These are phyloP conservation scores for Neodiprion pinetum DNA, from an alignment of 1,140 invertebrate species.

Conservation along the genomic window DNA sequence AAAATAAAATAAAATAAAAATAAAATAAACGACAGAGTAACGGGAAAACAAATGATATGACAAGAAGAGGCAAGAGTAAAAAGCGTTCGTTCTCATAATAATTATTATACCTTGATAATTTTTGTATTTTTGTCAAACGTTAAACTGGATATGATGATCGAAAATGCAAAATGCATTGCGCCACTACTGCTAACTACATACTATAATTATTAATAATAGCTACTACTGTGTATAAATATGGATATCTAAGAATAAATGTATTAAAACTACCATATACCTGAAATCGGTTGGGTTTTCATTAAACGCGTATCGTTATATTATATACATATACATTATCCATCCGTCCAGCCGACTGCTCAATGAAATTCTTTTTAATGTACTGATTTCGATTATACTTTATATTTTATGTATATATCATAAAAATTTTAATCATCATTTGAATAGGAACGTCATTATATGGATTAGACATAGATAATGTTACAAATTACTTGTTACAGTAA, in stretches of 20 bases:
- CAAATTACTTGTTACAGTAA: too few relatives aligned
- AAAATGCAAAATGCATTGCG: slow-evolving; percentile 47
- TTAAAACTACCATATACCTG: slow-evolving; percentile 27
- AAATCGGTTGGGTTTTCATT: slow-evolving; percentile 1
- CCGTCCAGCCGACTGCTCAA: background rate
- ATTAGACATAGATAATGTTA: too few relatives aligned
- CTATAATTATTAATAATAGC: slow-evolving; percentile 37
- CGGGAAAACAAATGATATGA: slow-evolving; percentile 19
- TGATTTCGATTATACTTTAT: background rate
- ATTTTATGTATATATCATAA: too few relatives aligned
- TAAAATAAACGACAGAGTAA: slow-evolving; percentile 27
- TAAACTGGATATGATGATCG: slow-evolving; percentile 40
- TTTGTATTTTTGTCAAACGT: slow-evolving; percentile 55
- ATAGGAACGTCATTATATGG: background rate
- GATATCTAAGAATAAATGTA: slow-evolving; percentile 55
- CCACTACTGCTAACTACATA: slow-evolving; percentile 48
- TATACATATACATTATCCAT: background rate
- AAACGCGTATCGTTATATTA: background rate
- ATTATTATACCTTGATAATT: slow-evolving; percentile 50
- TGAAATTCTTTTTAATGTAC: background rate
- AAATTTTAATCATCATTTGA: background rate
- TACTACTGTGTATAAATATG: slow-evolving; percentile 54
- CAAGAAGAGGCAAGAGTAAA: slow-evolving; percentile 32
- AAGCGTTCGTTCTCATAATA: slow-evolving; percentile 46
- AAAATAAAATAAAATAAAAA: slow-evolving; percentile 24